Conservation (phyloP, 1,140 invertebrate genomes). For the Heliconius himera region DNA sequence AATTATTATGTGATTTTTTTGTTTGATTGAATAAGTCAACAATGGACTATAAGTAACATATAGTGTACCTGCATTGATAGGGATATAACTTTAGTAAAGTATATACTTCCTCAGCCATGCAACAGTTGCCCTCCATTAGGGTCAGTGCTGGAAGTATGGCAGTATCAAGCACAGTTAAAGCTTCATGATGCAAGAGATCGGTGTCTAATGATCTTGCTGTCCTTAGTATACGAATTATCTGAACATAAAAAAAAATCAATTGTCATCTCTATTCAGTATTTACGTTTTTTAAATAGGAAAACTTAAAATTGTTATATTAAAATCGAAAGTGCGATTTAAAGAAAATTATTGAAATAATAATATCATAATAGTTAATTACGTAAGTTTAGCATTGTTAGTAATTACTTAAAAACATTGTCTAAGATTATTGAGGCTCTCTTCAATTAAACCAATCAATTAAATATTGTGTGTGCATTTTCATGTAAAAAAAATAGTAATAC, state of each 20-base stretch:
- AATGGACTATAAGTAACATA: background rate
- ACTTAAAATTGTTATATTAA: too few relatives aligned
- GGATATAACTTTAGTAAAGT: slow-evolving; percentile 94
- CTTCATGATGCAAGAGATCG: slow-evolving; percentile 87
- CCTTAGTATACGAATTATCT: slow-evolving; percentile 78
- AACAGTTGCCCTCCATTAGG: slow-evolving; percentile 96
- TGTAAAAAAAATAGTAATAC: slow-evolving; percentile 16
- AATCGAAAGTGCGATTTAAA: too few relatives aligned
- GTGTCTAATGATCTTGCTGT: slow-evolving; percentile 61
- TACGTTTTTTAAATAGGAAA: too few relatives aligned
- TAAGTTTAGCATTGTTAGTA: too few relatives aligned
- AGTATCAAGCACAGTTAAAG: slow-evolving; percentile 93
- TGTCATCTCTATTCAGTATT: background rate
- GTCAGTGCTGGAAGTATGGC: slow-evolving; percentile 94
- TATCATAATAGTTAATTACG: too few relatives aligned
- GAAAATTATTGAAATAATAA: too few relatives aligned
- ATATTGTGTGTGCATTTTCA: background rate
- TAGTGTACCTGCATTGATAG: slow-evolving; percentile 90
- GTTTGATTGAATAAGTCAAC: background rate
- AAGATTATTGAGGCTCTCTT: too few relatives aligned
- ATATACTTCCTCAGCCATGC: slow-evolving; percentile 98
- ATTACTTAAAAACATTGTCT: too few relatives aligned
- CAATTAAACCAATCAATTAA: background rate
- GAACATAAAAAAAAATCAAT: slow-evolving; percentile 28
- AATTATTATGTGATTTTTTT: background rate